Percentiles rank a stretch among this genome's conserved stretches.
Evolutionary conservation across 2,113 vertebrate genomes (phyloP).

Genomic region (Hippopotamus amphibius): DNA sequence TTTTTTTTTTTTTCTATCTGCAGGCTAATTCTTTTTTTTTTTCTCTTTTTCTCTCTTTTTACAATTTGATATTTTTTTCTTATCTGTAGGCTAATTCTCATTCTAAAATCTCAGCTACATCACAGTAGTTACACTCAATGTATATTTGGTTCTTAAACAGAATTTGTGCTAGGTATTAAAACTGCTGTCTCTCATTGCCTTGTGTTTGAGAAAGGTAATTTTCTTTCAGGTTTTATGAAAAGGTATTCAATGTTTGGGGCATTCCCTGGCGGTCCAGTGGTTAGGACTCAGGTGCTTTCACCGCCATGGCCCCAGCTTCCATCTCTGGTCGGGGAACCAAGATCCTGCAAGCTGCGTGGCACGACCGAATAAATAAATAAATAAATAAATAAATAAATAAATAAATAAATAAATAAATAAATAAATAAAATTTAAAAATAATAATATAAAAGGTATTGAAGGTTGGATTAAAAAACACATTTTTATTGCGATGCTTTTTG

Average conservation of each 20-base stretch:
- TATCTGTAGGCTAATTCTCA: background rate
- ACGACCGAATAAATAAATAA: background rate
- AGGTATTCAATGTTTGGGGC: background rate
- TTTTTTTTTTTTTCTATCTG: background rate
- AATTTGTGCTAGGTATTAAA: background rate
- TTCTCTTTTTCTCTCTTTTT: too few species aligned
- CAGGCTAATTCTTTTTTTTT: too few species aligned
- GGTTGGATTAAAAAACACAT: background rate
- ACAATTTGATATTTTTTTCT: too few species aligned
- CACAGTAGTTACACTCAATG: background rate
- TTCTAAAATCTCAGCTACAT: background rate
- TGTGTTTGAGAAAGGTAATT: background rate
- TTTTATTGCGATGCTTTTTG: background rate
- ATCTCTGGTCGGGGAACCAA: background rate
- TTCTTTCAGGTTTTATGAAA: background rate
- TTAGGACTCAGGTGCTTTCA: background rate
- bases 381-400: too few species aligned
- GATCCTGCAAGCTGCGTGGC: background rate
- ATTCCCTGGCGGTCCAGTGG: accelerated
- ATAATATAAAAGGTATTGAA: background rate
- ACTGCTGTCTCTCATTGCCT: background rate
- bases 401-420: background rate
- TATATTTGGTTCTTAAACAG: background rate
- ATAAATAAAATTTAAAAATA: too few species aligned
- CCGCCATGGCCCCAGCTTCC: background rate